A percentile compares a stretch with the other conserved stretches of the same genome.
These are phyloP conservation scores for Acromyrmex heyeri DNA, from an alignment of 1,140 invertebrate species.

Conservation along the genomic window DNA sequence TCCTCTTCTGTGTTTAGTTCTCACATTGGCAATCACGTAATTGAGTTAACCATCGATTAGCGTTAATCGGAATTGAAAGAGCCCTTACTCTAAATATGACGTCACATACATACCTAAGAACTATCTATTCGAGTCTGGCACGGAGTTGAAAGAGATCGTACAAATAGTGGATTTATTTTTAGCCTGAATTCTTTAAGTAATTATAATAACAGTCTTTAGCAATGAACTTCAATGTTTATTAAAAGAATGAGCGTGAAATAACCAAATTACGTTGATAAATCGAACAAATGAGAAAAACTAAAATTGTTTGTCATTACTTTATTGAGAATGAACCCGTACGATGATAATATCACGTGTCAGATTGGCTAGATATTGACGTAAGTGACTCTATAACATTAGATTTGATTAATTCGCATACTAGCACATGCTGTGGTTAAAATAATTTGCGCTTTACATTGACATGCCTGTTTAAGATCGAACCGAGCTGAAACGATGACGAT, in stretches of 20 bases:
- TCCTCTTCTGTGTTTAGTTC: too few species aligned
- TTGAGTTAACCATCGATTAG: too few species aligned
- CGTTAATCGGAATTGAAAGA: too few species aligned
- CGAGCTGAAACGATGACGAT: slow-evolving; percentile 17
- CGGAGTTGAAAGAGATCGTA: not conserved
- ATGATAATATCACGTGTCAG: slow-evolving; percentile 10
- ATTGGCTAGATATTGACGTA: slow-evolving; percentile 30
- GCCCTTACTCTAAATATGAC: not conserved
- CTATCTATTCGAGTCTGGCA: too few species aligned
- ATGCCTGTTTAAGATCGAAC: slow-evolving; percentile 41
- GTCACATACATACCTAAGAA: too few species aligned
- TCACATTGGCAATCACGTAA: too few species aligned
- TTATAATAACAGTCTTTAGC: not conserved
- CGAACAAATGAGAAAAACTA: not conserved
- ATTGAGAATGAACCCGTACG: not conserved
- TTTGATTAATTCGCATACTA: slow-evolving; percentile 17
- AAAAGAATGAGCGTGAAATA: not conserved
- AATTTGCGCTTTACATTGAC: slow-evolving; percentile 32
- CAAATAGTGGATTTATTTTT: slow-evolving; percentile 4
- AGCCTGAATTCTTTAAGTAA: not conserved
- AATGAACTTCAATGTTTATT: not conserved
- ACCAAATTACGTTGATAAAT: slow-evolving; percentile 5
- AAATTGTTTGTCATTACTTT: slow-evolving; percentile 13
- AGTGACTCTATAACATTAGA: slow-evolving; percentile 31
- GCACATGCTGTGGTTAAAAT: slow-evolving; percentile 14